Percentiles rank a stretch among this genome's conserved stretches.
Evolutionary conservation across 2,797 vertebrate species (phyloP).

Genomic region (Cossypha niveicapilla): DNA sequence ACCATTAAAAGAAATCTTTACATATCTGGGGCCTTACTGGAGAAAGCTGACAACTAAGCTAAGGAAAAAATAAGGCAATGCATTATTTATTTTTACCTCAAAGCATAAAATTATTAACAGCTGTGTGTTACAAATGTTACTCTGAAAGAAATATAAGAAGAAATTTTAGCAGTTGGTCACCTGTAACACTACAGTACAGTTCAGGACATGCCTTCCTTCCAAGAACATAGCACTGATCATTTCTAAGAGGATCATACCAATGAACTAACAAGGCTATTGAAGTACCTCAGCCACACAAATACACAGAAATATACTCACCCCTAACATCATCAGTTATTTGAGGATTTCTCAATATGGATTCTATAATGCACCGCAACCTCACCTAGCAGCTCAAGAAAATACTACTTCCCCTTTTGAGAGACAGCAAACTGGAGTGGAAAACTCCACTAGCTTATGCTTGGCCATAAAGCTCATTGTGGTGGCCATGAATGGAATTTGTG

Average conservation of each 20-base stretch:
- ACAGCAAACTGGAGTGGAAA: not conserved
- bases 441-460: not conserved
- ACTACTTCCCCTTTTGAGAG: not conserved
- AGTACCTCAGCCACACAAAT: not conserved
- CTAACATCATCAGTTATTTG: not conserved
- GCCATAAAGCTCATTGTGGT: not conserved
- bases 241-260: not conserved
- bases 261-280: not conserved
- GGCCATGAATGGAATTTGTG: not conserved
- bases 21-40: not conserved
- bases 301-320: not conserved
- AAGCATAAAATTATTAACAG: not conserved
- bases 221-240: not conserved
- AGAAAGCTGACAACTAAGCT: not conserved
- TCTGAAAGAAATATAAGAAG: not conserved
- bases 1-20: not conserved
- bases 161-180: not conserved
- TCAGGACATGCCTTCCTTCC: not conserved
- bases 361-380: fast-evolving
- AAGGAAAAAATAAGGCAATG: not conserved
- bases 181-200: not conserved
- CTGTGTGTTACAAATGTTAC: not conserved
- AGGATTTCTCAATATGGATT: not conserved
- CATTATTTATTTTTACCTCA: not conserved
- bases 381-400: not conserved